These are phyloP conservation scores for Pteromalus puparum DNA, from an alignment of 1,140 invertebrate species.

Conservation along the genomic window DNA sequence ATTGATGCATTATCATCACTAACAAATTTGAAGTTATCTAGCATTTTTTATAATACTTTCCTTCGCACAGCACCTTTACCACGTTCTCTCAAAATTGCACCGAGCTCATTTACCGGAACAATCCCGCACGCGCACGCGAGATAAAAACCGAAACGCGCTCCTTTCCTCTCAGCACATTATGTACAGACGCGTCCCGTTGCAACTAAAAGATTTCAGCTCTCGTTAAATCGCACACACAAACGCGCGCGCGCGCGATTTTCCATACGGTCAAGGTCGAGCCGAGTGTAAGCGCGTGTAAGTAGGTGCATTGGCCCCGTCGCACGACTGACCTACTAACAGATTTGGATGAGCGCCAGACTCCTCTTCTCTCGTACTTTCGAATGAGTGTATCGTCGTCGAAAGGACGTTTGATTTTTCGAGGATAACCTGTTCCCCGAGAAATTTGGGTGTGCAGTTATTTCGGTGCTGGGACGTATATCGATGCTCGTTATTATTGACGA, in stretches of 20 bases:
- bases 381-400: neutral
- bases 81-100: neutral
- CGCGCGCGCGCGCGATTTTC: neutral
- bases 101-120: neutral
- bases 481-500: neutral
- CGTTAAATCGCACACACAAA: no score
- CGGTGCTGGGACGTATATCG: no score
- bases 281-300: neutral
- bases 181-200: neutral
- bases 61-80: neutral
- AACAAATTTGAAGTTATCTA: no score
- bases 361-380: neutral
- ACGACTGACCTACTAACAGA: conserved; percentile 70
- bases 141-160: neutral
- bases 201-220: neutral
- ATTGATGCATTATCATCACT: no score
- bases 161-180: neutral
- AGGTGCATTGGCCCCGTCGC: conserved; percentile 55
- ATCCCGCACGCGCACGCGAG: no score
- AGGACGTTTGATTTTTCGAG: neutral
- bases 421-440: neutral
- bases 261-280: conserved; percentile 53
- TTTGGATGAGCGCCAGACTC: conserved; percentile 62
- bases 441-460: neutral
- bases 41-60: neutral